Base-by-base conservation (phyloP, 1,140 invertebrate species). In the Bombyx mandarina region DNA sequence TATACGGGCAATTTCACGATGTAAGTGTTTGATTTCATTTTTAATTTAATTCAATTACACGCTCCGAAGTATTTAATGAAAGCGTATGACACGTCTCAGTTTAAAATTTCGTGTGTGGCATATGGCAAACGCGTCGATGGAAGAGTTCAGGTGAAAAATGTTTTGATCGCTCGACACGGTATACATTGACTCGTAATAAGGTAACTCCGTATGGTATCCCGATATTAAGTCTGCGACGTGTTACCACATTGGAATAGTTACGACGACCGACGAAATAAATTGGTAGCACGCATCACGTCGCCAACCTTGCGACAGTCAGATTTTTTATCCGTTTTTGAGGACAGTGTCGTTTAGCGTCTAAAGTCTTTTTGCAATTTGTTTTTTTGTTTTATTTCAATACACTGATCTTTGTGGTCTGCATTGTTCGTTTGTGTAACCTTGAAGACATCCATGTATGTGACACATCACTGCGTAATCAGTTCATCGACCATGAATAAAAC, bases 321-420 rank as follows among this genome's bases (percentile, higher is more conserved):
- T 71, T 72, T 74, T 69, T 68, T 71, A 57, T 67, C 46, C 56
- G 62, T 71, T 74, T 72, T 67, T 63, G 60, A 72, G 71, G 70
- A 66, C 67, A 69, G 61, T 71, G 69, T 67, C 73, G 70, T 73
- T 73, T 73, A 71, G 66, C 65, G 69, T 69, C 66, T 63, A 67
- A 68, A 62, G 53, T 66, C 63, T 55, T 69, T 54, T 35, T 35
- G 26, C 26, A 5, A 18, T 18, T 35, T 35, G 4, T 62, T 67
- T 75, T 71, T 69, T 71, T 54, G 44, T 43, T 54, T 65, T 61
- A 66, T 56, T 59, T 69, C 60, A 56, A 35, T 35, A 35, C 4
- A 35, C 26, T 35, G 26, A 35, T 35, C 26, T 35, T 35, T 35
- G 26, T 35, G 26, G 26, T 35, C 26, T 35, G 26, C 26, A 35